Evolutionary conservation across 1,140 invertebrate species (phyloP).

Genomic region (honey bee (Apis mellifera)): DNA sequence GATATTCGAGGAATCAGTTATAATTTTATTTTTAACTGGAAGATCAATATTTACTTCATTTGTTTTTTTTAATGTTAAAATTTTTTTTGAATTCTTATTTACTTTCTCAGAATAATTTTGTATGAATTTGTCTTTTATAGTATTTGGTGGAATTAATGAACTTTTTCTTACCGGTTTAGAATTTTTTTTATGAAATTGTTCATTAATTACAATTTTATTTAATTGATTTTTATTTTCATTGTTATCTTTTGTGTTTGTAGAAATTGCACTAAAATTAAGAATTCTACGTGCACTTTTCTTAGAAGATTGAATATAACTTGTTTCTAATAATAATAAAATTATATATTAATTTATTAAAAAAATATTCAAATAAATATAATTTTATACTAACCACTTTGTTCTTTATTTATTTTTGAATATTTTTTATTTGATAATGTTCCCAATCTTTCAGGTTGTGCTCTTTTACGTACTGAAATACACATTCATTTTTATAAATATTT

Average conservation of each 20-base stretch:
- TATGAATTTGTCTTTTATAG: slow-evolving; percentile 60
- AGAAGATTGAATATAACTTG: not conserved
- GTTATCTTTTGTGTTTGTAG: not conserved
- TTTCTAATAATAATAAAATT: slow-evolving; percentile 19
- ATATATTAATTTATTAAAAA: slow-evolving; percentile 5
- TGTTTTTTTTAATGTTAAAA: not conserved
- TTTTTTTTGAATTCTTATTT: not conserved
- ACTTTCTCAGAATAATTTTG: not conserved
- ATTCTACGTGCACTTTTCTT: slow-evolving; percentile 47
- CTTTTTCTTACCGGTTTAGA: slow-evolving; percentile 36
- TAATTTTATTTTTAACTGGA: not conserved
- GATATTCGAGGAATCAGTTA: not conserved
- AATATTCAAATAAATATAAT: slow-evolving; percentile 11
- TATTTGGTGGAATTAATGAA: slow-evolving; percentile 62
- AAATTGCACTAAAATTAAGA: slow-evolving; percentile 53
- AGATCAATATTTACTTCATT: not conserved
- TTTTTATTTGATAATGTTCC: slow-evolving; percentile 7
- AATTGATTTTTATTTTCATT: not conserved
- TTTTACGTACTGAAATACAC: slow-evolving; percentile 39
- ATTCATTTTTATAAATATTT: not conserved
- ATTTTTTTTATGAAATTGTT: not conserved
- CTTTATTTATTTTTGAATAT: not conserved
- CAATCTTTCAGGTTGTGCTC: slow-evolving; percentile 46
- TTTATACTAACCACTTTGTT: slow-evolving; percentile 44
- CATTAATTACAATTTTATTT: not conserved